Evolutionary conservation across 2,888 invertebrate species (phyloP).

Genomic region (Branchinecta sandiegonensis): DNA sequence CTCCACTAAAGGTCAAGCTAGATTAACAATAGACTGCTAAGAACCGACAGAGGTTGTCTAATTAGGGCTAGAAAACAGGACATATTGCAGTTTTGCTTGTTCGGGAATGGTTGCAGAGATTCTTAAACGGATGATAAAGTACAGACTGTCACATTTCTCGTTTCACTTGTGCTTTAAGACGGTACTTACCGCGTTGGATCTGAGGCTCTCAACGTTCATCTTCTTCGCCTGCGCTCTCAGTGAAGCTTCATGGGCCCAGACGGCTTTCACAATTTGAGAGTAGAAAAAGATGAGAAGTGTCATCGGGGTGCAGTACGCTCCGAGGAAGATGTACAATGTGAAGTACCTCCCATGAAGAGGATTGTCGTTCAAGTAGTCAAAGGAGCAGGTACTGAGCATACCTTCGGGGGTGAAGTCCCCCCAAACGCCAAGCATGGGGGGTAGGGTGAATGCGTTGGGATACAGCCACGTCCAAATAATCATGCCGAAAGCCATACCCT

Average conservation of each 20-base stretch:
- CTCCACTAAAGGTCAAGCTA: too few relatives aligned
- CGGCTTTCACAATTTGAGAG: conserved; percentile 70
- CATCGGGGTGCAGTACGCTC: conserved; percentile 64
- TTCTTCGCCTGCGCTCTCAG: conserved; percentile 65
- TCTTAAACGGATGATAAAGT: too few relatives aligned
- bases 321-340: conserved; percentile 56
- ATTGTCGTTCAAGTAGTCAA: conserved; percentile 64
- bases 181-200: conserved; percentile 31
- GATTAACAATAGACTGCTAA: too few relatives aligned
- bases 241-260: conserved; percentile 70
- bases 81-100: too few relatives aligned
- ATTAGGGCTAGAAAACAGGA: too few relatives aligned
- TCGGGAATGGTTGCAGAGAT: too few relatives aligned
- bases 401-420: conserved; percentile 79
- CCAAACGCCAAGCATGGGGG: conserved; percentile 68
- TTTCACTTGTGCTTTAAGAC: neutral
- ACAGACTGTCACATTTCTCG: too few relatives aligned
- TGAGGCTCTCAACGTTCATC: conserved; percentile 74
- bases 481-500: conserved; percentile 21
- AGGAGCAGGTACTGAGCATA: conserved; percentile 68
- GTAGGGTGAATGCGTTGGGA: conserved; percentile 60
- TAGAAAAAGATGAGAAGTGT: conserved; percentile 63
- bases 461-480: conserved; percentile 50
- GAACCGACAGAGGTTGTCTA: too few relatives aligned
- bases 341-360: conserved; percentile 58